These are phyloP conservation scores for Apotomis capreana DNA, from an alignment of 2,888 invertebrate genomes.

Conservation along the genomic window DNA sequence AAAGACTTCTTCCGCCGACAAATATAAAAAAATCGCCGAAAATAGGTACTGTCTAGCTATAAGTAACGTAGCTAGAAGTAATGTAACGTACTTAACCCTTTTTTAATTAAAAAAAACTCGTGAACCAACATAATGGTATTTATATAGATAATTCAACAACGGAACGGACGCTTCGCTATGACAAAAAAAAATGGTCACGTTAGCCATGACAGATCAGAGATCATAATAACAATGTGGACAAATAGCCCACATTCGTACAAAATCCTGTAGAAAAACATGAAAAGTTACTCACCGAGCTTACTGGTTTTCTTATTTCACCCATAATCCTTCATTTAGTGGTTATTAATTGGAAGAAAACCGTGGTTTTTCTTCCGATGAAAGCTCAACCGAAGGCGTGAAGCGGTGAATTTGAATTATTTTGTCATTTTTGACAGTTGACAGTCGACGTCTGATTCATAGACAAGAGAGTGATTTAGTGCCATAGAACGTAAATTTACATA, in stretches of 20 bases:
- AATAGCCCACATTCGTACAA: not conserved
- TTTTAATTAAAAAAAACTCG: no score
- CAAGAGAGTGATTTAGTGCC: not conserved
- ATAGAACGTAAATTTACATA: conserved; percentile 3
- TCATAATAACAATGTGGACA: not conserved
- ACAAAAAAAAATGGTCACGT: no score
- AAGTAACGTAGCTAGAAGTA: no score
- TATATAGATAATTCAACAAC: no score
- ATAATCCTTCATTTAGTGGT: conserved; percentile 50
- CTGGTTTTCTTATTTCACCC: conserved; percentile 48
- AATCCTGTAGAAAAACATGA: not conserved
- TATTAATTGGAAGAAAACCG: conserved; percentile 35
- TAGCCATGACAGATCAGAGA: not conserved
- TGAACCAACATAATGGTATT: no score
- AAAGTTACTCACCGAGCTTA: conserved; percentile 38
- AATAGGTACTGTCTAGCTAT: no score
- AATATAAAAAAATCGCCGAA: no score
- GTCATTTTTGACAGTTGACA: conserved; percentile 28
- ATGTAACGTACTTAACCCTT: no score
- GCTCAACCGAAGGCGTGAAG: conserved; percentile 36
- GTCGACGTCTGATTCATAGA: not conserved
- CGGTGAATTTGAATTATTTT: conserved; percentile 47
- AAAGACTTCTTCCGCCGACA: no score
- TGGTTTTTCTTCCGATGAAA: conserved; percentile 23
- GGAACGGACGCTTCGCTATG: no score